phyloP scores from a whole-genome alignment of 2,888 invertebrate species.

The Amaurobius ferox region DNA sequence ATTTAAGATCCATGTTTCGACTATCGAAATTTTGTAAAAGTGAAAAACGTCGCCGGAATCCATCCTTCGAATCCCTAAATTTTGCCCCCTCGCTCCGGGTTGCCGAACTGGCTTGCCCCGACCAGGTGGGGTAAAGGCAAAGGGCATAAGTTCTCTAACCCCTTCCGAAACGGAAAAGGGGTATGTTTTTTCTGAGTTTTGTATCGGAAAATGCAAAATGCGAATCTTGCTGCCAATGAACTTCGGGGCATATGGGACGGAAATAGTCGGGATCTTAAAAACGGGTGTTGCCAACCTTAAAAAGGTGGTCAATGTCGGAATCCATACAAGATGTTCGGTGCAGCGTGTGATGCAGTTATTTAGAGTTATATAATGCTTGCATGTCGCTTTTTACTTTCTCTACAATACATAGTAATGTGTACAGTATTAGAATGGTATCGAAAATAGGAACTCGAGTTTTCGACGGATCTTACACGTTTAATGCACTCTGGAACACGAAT shows the following conservation, averaged over 20 bases:
- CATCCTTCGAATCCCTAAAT: not conserved
- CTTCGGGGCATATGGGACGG: not conserved
- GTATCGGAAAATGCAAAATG: slow-evolving; percentile 2
- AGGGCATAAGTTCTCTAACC: slow-evolving; percentile 7
- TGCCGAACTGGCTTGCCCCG: not conserved
- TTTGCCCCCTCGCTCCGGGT: slow-evolving; percentile 2
- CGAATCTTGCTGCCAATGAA: not conserved
- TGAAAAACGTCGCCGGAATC: slow-evolving; percentile 11
- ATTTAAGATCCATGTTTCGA: not conserved
- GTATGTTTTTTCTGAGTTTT: not conserved
- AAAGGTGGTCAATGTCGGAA: not conserved
- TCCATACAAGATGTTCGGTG: no score
- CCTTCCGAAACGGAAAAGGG: slow-evolving; percentile 9
- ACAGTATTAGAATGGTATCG: no score
- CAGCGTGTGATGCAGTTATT: no score
- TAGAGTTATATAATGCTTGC: no score
- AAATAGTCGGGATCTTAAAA: slow-evolving; percentile 2
- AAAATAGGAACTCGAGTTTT: no score
- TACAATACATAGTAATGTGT: no score
- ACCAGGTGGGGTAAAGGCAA: slow-evolving; percentile 13
- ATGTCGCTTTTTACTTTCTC: no score
- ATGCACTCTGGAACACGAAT: no score
- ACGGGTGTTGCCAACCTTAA: not conserved
- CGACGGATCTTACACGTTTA: no score
- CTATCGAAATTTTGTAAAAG: slow-evolving; percentile 12